Evolutionary conservation across 1,140 invertebrate species (phyloP), one percentile per base, ranked within the genome.

Genomic region (Eciton burchellii): DNA sequence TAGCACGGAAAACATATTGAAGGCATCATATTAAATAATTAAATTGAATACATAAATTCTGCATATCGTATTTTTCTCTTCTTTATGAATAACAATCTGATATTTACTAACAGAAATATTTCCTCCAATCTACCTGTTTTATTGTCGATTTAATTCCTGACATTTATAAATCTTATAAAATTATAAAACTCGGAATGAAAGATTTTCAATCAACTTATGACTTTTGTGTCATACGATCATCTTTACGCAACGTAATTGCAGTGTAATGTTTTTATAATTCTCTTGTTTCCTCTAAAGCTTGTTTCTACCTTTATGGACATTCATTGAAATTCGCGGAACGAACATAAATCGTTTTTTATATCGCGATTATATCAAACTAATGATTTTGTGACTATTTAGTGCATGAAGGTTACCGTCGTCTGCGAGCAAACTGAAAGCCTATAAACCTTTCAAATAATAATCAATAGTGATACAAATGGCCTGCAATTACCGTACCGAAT

Each of bases 251-350:
- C 0, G 8, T 14, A 3, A 21, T 57, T 41, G n/a, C n/a, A n/a
- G n/a, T n/a, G n/a, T n/a, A n/a, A 56, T 56, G 24, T 24, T 56
- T 71, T 26, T 59, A 24, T 16, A 3, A 3, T 63, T 12, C n/a
- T 65, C 49, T 5, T 3, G 19, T 19, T 35, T 35, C 47, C 62
- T 71, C 21, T 19, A 16, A 43, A 12, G 47, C 1, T 19, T 16
- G 35, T 47, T 47, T 65, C 59, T 65, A 76, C 72, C 72, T 76
- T 76, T 16, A 0, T 76, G 35, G n/a, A 6, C 0, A 16, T 47
- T 63, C 57, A 62, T 74, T 63, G 43, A 29, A 29, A 41, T 63
- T 62, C n/a, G n/a, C 72, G 11, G 26, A 8, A 41, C 26, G 26
- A 62, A 29, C 62, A 63, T 41, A 41, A 74, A 49, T 21, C 29